Percentiles rank a stretch among this genome's conserved stretches.
phyloP scores from a whole-genome alignment of 2,888 invertebrate genomes.

The Lacanobia wlatinum region DNA sequence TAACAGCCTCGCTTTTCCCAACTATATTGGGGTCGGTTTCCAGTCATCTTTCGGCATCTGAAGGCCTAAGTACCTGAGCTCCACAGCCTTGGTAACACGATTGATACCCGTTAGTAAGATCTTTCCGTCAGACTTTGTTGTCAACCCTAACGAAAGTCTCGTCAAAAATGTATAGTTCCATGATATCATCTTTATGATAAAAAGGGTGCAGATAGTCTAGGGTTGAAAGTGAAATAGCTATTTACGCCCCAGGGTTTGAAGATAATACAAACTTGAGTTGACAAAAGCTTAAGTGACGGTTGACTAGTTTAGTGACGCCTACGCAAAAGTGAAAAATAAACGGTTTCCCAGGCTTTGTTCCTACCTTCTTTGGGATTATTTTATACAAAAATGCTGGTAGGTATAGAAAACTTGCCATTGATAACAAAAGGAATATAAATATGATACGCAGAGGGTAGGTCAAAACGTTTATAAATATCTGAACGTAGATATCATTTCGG shows the following conservation, averaged over 20 bases:
- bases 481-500: background rate
- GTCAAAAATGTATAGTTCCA: background rate
- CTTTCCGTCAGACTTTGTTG: background rate
- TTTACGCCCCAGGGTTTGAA: conserved; percentile 6
- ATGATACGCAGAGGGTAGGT: background rate
- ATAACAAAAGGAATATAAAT: background rate
- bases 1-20: background rate
- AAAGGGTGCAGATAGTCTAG: background rate
- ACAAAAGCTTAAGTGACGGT: conserved; percentile 17
- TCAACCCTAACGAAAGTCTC: background rate
- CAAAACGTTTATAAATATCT: background rate
- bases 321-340: conserved; percentile 29
- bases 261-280: conserved; percentile 13
- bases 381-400: background rate
- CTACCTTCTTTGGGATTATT: conserved; percentile 4
- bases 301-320: background rate
- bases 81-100: background rate
- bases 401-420: background rate
- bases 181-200: conserved; percentile 17
- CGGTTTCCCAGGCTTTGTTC: background rate
- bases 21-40: too few species aligned
- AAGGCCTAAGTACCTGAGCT: background rate
- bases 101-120: background rate
- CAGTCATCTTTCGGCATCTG: background rate
- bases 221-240: conserved; percentile 4